Base-by-base conservation (phyloP, 2,888 invertebrate species). In the Coecobrya sp. region DNA sequence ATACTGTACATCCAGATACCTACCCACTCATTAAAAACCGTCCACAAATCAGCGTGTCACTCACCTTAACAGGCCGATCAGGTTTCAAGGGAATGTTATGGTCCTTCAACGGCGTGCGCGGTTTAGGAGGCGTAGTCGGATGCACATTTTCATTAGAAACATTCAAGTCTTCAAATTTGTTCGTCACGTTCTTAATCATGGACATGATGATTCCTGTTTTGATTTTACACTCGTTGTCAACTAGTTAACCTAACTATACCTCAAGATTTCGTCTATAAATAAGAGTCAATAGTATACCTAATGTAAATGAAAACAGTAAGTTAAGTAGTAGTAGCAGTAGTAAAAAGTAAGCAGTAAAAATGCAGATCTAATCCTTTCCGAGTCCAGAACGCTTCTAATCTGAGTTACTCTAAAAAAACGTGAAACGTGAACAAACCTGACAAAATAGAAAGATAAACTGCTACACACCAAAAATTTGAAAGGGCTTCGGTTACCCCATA, bases 51-150 rank as follows among this genome's bases (percentile, higher is more conserved):
- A n/a, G n/a, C n/a, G n/a, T n/a, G n/a, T 36, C 36, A 68, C 79
- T 89, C 68, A 86, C 86, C 27, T 76, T 87, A 25, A 87, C 87
- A 11, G 76, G 79, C 13, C 76, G 87, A 25, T 87, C 76, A 0
- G 59, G 59, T 62, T 76, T 76, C 42, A 79, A 49, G 25, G 36
- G 19, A 7, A 45, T 49, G 25, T 85, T 85, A 22, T 68, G 65
- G 22, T 85, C 68, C 68, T 85, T 85, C 45, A 85, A 19, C 2
- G 85, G 85, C 1, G 85, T 85, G 16, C 85, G 30, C n/a, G 65
- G 85, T 25, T 65, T 62, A 3, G 65, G 85, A 10, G 85, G 85
- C 0, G 85, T 85, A 0, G 85, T 8, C 1, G 85, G 85, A 19
- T 85, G 22, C 25, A 25, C 22, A 42, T 85, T 85, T 27, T 85